Conservation (phyloP, 2,797 vertebrate genomes). For the Chaetodon trifasciatus region DNA sequence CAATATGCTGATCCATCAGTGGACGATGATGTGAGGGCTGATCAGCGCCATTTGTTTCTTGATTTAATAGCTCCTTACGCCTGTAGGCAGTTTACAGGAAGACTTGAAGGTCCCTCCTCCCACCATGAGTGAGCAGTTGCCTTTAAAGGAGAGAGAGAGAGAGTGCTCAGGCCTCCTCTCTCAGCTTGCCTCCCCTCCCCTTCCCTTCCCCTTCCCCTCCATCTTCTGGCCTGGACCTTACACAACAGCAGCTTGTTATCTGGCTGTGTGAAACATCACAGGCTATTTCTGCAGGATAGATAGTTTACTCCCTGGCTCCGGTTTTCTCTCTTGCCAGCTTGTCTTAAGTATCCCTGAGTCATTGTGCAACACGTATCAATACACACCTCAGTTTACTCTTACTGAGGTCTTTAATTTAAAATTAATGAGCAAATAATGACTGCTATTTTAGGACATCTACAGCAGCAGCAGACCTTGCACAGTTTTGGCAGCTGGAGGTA, state of each 20-base stretch:
- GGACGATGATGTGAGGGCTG: conserved; percentile 61
- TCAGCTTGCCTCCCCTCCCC: background rate
- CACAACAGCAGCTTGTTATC: conserved; percentile 76
- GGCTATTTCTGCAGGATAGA: conserved; percentile 63
- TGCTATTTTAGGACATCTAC: conserved; percentile 26
- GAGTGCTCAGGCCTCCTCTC: conserved; percentile 13
- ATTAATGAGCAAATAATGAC: conserved; percentile 39
- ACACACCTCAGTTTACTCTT: conserved; percentile 23
- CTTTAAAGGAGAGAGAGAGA: conserved; percentile 75
- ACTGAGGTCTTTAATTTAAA: conserved; percentile 29
- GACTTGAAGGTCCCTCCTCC: conserved; percentile 67
- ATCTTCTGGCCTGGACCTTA: conserved; percentile 64
- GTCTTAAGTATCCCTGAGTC: conserved; percentile 42
- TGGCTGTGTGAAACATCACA: conserved; percentile 72
- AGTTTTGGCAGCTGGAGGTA: background rate
- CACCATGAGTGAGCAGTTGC: conserved; percentile 68
- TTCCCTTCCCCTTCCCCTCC: conserved; percentile 10
- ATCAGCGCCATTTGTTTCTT: conserved; percentile 78
- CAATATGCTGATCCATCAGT: conserved; percentile 63
- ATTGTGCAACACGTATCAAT: conserved; percentile 15
- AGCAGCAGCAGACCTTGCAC: conserved; percentile 6
- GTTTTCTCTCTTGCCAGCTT: conserved; percentile 30
- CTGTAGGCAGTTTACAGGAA: conserved; percentile 76
- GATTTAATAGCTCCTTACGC: conserved; percentile 77
- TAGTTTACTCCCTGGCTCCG: conserved; percentile 52